Percentiles rank a stretch among this genome's conserved stretches.
Evolutionary conservation across 92 coral and sea anemone genomes (phyloP).

Genomic region (Epizoanthus scotinus): DNA sequence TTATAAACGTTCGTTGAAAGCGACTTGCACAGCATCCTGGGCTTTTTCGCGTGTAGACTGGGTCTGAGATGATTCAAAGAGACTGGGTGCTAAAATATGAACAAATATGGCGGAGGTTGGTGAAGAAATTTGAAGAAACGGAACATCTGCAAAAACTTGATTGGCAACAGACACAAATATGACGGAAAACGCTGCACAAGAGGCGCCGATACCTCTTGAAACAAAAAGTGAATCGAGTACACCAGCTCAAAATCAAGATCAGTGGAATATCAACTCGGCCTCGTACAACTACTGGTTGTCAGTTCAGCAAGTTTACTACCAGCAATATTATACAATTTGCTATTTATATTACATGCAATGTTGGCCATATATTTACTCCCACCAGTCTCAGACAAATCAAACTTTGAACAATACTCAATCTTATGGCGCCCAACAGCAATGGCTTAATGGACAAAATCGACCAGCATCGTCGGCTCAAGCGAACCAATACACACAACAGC

Average conservation of each 20-base stretch:
- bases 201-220: not conserved
- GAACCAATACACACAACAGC: not conserved
- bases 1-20: too few relatives aligned
- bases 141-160: not conserved
- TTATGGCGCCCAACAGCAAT: constrained; percentile 10
- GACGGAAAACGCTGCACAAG: constrained; percentile 1
- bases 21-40: too few relatives aligned
- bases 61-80: too few relatives aligned
- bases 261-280: constrained; percentile 4
- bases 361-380: constrained; percentile 25
- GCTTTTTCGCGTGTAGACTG: too few relatives aligned
- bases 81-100: not conserved
- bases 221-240: not conserved
- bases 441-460: constrained; percentile 33
- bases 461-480: constrained; percentile 1
- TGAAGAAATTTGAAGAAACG: not conserved
- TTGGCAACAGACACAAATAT: not conserved
- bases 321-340: constrained; percentile 16
- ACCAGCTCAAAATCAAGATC: not conserved
- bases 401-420: not conserved
- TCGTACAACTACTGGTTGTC: constrained; percentile 14
- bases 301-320: constrained; percentile 29
- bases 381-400: constrained; percentile 7
- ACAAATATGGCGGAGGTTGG: constrained; percentile 21
- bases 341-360: constrained; percentile 31